Conservation (phyloP, 2,113 vertebrate species). For the Ascaphus truei region DNA sequence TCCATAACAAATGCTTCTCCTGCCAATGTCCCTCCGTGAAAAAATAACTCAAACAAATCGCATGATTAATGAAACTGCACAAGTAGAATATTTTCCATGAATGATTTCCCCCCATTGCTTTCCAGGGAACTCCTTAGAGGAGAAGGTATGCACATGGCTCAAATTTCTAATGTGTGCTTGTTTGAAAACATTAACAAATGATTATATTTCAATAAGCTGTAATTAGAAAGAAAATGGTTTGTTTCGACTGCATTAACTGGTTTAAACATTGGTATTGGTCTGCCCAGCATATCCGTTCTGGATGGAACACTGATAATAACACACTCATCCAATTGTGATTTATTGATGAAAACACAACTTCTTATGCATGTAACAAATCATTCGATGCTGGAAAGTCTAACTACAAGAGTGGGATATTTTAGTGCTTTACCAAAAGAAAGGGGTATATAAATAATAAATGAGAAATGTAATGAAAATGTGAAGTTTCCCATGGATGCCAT, state of each 20-base stretch:
- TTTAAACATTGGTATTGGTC: background rate
- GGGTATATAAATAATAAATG: too few species aligned
- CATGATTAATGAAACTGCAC: background rate
- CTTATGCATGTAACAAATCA: too few species aligned
- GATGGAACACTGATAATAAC: too few species aligned
- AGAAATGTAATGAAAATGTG: too few species aligned
- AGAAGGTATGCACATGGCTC: background rate
- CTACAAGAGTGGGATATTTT: too few species aligned
- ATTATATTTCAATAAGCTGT: background rate
- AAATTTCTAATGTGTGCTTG: background rate
- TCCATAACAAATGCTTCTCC: background rate
- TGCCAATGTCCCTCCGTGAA: background rate
- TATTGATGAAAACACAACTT: too few species aligned
- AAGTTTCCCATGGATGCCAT: too few species aligned
- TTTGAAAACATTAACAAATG: background rate
- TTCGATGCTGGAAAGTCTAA: too few species aligned
- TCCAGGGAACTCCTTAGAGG: background rate
- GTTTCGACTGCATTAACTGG: background rate
- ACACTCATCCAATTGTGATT: too few species aligned
- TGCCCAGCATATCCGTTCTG: too few species aligned
- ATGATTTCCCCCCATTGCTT: background rate
- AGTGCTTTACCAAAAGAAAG: too few species aligned
- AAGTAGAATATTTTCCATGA: conserved; percentile 2
- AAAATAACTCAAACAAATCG: background rate
- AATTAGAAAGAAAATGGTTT: background rate